Evolutionary conservation across 2,888 invertebrate species (phyloP), one percentile per base, ranked within the genome.

Genomic region (Drepanosiphum platanoidis): DNA sequence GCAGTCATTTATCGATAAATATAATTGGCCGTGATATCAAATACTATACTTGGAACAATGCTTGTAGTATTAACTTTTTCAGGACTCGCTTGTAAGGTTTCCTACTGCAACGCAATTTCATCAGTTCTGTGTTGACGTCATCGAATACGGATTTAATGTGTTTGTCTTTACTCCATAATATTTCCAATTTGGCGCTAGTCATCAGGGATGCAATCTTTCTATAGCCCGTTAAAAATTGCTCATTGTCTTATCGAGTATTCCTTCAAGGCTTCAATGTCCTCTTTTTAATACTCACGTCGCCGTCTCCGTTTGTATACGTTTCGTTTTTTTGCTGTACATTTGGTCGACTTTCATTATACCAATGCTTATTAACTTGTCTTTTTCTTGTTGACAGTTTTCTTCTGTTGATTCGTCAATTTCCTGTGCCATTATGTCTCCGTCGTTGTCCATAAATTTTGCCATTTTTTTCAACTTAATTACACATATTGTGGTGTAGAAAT

Each of bases 21-120:
- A 18, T 13, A 8, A 0, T 46, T 15, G 34, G 39, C 7, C 2
- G 46, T 52, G 0, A 11, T 15, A 68, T 30, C 9, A 42, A n/a
- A 1, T 61, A 71, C 3, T 46, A 13, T 84, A 84, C 84, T 84
- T 84, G 34, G 32, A 77, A 84, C 68, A 84, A 77, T 58, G 77
- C 84, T n/a, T 84, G 84, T 32, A 84, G 77, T 77, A 77, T 77
- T 84, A 84, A 77, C 0, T 70, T 58, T n/a, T 77, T 68, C 8
- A 84, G 58, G 32, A 84, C 70, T 39, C 36, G 15, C 8, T 5
- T 7, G 18, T 84, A 58, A 15, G 18, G 9, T 9, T 4, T n/a
- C 32, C 27, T 68, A 30, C 32, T 8, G 0, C 27, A 11, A 8
- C 83, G 46, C 13, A 84, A 1, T 30, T 68, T 66, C 11, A 46